Base-by-base conservation (phyloP, 2,888 invertebrate species). In the Eubasilissa splendida region DNA sequence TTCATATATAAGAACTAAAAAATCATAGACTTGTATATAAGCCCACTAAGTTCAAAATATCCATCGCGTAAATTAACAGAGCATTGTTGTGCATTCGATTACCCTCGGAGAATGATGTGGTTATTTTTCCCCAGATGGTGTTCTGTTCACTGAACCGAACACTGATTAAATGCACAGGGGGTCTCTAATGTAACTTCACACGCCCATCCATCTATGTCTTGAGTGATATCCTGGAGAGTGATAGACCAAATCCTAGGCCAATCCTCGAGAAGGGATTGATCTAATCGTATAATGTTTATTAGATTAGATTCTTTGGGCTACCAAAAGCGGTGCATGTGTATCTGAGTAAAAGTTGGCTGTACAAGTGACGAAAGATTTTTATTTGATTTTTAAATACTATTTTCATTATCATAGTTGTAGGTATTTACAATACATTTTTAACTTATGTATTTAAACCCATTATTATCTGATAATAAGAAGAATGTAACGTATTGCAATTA, bases 141-240 rank as follows among this genome's bases (percentile, higher is more conserved):
- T 8, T 50, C 0, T 63, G 52, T 50, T 68, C 52, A 50, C 52
- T 50, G 52, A 68, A 68, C n/a, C 50, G 14, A n/a, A 52, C n/a
- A 3, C 14, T 68, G 68, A 68, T 68, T 68, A 50, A 50, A 68
- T 68, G 68, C 50, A 58, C n/a, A 58, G 50, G 14, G 68, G 68
- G 68, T 68, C 50, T 14, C 9, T 63, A 63, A 63, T 50, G 68
- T 68, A 14, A 14, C 68, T 50, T 68, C 68, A 68, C 58, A 58
- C 50, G 14, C 68, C 68, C n/a, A 68, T 68, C 68, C 68, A 68
- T 68, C 68, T 68, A 33, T 50, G 68, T 68, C 68, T 68, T 31
- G 68, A 68, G 50, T 68, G 68, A 68, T 68, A 68, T 68, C 68
- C 68, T 68, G 42, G n/a, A 68, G 68, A 68, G 50, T 68, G 68